phyloP scores from a whole-genome alignment of 2,888 invertebrate species.

The Shargacucullia verbasci region DNA sequence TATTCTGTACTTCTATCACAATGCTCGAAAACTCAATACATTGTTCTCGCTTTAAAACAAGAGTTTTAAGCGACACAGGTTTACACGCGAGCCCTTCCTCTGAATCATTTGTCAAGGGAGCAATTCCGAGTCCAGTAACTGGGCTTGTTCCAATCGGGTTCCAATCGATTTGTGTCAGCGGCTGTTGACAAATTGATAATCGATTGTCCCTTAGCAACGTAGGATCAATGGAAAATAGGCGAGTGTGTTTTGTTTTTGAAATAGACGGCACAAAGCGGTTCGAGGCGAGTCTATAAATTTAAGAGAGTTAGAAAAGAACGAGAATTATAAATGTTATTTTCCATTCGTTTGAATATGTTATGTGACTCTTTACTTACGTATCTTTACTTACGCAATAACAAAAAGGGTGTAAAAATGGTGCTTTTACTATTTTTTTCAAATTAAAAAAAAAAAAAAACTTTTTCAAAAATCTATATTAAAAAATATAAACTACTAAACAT shows the following conservation, averaged over 20 bases:
- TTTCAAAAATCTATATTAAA: no score
- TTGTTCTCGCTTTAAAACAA: slow-evolving; percentile 23
- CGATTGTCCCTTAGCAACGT: slow-evolving; percentile 71
- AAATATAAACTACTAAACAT: no score
- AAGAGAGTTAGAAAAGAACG: no score
- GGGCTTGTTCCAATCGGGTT: slow-evolving; percentile 41
- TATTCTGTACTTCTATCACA: background rate
- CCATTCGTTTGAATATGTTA: no score
- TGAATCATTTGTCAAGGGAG: slow-evolving; percentile 57
- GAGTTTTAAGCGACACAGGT: slow-evolving; percentile 30
- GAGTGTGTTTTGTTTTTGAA: slow-evolving; percentile 34
- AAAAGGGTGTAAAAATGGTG: no score
- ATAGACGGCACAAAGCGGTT: background rate
- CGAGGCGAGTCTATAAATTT: no score
- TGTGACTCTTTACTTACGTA: no score
- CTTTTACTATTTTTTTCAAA: no score
- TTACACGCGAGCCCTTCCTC: slow-evolving; percentile 38
- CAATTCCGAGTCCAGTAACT: slow-evolving; percentile 54
- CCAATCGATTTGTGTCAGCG: slow-evolving; percentile 69
- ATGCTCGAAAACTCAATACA: slow-evolving; percentile 10
- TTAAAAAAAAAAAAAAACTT: no score
- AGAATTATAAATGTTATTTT: no score
- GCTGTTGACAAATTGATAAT: slow-evolving; percentile 74
- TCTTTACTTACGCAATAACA: no score
- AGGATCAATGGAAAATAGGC: slow-evolving; percentile 38